Conservation (phyloP, 2,888 invertebrate species). For the Agrenia bidenticulata region DNA sequence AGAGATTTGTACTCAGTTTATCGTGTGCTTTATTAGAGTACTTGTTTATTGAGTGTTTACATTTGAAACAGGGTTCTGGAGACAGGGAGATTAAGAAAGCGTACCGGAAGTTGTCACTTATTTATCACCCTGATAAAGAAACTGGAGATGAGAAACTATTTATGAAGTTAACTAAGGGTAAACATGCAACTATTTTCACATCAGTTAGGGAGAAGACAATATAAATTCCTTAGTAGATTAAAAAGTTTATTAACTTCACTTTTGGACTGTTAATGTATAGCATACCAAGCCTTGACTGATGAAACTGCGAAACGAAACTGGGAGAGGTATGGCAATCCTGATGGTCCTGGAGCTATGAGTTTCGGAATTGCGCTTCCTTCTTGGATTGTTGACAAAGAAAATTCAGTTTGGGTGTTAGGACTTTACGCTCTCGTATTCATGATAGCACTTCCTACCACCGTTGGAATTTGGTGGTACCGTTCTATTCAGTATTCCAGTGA, state of each 20-base stretch:
- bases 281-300: constrained; percentile 85
- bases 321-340: constrained; percentile 99
- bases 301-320: constrained; percentile 96
- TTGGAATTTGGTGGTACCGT: constrained; percentile 98
- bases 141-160: constrained; percentile 96
- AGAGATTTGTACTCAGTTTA: constrained; percentile 5
- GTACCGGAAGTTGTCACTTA: constrained; percentile 88
- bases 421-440: constrained; percentile 95
- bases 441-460: constrained; percentile 88
- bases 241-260: background rate
- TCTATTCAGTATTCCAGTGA: constrained; percentile 97
- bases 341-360: constrained; percentile 98
- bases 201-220: background rate
- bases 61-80: constrained; percentile 62
- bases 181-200: constrained; percentile 37
- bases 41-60: background rate
- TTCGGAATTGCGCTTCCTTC: constrained; percentile 99
- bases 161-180: constrained; percentile 95
- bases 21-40: too few species aligned
- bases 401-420: constrained; percentile 93
- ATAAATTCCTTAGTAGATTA: background rate
- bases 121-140: constrained; percentile 96
- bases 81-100: constrained; percentile 90
- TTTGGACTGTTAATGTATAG: constrained; percentile 53
- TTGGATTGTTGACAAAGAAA: constrained; percentile 99